Evolutionary conservation across 2,113 vertebrate genomes (phyloP).

Genomic region (Kobus ellipsiprymnus): DNA sequence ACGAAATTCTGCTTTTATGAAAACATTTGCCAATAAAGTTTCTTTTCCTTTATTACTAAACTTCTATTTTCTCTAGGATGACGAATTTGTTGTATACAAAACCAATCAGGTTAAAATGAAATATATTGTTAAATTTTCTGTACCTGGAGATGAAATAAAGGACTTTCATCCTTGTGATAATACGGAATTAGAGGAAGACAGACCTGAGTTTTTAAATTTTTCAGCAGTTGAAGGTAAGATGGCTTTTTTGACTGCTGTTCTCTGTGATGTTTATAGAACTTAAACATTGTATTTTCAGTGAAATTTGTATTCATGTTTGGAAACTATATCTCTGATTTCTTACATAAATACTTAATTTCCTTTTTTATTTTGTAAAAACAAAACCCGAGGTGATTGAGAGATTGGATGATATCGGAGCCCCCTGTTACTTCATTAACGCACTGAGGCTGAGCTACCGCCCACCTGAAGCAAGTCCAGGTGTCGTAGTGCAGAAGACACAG

Average conservation of each 20-base stretch:
- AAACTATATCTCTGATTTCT: background rate
- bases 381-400: background rate
- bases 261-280: background rate
- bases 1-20: background rate
- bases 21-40: background rate
- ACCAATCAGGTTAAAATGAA: slow-evolving; percentile 86
- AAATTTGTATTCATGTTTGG: background rate
- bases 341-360: background rate
- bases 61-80: slow-evolving; percentile 80
- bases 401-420: background rate
- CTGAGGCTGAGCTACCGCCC: background rate
- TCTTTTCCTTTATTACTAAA: background rate
- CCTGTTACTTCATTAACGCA: background rate
- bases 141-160: slow-evolving; percentile 78
- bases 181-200: slow-evolving; percentile 34
- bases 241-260: slow-evolving; percentile 24
- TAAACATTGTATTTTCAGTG: background rate
- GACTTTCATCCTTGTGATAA: slow-evolving; percentile 74
- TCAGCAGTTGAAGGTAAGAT: slow-evolving; percentile 61
- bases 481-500: background rate
- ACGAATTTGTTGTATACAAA: slow-evolving; percentile 91
- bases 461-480: background rate
- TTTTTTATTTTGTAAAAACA: background rate
- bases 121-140: slow-evolving; percentile 85
- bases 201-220: background rate